A percentile compares a stretch with the other conserved stretches of the same genome.
Evolutionary conservation across 1,140 invertebrate species (phyloP).

Genomic region (Glossosoma conforme): DNA sequence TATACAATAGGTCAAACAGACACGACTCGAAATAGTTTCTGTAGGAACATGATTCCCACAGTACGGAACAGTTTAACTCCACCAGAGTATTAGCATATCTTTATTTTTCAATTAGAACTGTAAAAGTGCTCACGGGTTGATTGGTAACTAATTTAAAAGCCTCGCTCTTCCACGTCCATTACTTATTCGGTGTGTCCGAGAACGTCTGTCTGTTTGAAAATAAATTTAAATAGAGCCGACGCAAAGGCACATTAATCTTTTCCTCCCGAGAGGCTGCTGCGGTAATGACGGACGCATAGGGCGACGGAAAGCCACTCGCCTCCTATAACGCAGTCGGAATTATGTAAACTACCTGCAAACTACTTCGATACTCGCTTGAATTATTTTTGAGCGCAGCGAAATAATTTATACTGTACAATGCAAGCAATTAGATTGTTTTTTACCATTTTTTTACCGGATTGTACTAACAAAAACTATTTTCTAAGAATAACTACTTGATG

Average conservation of each 20-base stretch:
- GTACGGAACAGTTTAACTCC: no score
- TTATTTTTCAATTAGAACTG: slow-evolving; percentile 29
- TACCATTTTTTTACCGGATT: no score
- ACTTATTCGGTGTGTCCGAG: slow-evolving; percentile 14
- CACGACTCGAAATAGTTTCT: neutral
- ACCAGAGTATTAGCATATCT: slow-evolving; percentile 22
- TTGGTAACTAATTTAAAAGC: slow-evolving; percentile 28
- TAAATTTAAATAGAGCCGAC: slow-evolving; percentile 30
- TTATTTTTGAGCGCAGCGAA: no score
- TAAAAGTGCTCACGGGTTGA: slow-evolving; percentile 22
- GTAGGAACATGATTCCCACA: slow-evolving; percentile 17
- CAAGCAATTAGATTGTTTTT: no score
- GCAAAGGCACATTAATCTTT: slow-evolving; percentile 28
- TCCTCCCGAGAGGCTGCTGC: no score
- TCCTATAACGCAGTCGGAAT: neutral
- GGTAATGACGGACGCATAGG: no score
- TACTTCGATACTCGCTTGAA: no score
- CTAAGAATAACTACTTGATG: no score
- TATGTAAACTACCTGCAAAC: neutral
- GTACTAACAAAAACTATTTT: no score
- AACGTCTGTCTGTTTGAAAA: slow-evolving; percentile 23
- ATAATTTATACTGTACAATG: no score
- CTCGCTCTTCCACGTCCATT: slow-evolving; percentile 11
- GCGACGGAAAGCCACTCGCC: neutral
- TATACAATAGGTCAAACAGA: neutral